phyloP scores from a whole-genome alignment of 2,113 vertebrate species.

The Chamaea fasciata region DNA sequence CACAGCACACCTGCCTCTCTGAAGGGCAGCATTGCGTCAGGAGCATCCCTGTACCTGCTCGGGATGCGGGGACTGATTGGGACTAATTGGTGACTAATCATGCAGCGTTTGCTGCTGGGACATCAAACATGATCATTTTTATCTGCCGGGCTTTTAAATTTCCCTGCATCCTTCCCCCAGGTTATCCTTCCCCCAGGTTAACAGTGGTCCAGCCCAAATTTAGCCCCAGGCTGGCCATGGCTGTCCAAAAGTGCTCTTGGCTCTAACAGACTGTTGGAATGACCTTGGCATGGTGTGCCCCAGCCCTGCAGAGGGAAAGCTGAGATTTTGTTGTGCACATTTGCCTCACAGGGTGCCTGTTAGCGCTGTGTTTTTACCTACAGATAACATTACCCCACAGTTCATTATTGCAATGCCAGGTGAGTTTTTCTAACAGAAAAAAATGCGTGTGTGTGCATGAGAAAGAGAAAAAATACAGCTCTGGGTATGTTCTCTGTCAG shows the following conservation, averaged over 20 bases:
- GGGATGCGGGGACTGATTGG: neutral
- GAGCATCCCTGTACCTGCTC: neutral
- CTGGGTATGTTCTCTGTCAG: neutral
- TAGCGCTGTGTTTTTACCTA: neutral
- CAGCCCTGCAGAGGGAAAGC: neutral
- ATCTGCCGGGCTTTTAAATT: neutral
- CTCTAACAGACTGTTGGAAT: neutral
- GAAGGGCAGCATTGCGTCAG: neutral
- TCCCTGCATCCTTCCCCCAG: neutral
- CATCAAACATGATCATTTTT: neutral
- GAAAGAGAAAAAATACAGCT: neutral
- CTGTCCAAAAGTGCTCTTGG: neutral
- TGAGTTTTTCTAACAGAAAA: neutral
- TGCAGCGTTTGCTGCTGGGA: neutral
- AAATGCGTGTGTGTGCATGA: neutral
- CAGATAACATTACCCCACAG: neutral
- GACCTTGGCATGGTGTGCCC: neutral
- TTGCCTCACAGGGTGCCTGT: rapidly evolving
- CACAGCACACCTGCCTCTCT: neutral
- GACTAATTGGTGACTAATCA: neutral
- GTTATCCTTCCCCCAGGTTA: neutral
- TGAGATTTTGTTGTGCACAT: neutral
- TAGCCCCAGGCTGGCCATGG: neutral
- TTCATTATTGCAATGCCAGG: neutral
- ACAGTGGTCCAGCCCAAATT: neutral